phyloP scores from a whole-genome alignment of 2,113 vertebrate genomes.

The Riparia riparia region DNA sequence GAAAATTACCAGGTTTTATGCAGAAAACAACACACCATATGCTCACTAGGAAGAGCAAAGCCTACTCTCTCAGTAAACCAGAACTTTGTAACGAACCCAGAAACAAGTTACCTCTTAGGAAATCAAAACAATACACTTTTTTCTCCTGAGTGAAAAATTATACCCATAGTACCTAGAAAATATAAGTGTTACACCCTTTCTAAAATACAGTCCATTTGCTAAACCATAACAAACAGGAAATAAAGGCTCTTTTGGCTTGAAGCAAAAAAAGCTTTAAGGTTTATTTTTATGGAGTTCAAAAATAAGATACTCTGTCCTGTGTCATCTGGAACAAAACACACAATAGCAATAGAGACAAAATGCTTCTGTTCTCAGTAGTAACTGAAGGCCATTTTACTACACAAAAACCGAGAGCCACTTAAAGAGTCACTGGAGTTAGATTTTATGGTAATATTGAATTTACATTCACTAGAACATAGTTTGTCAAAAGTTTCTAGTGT shows the following conservation, averaged over 20 bases:
- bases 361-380: not conserved
- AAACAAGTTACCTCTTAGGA: not conserved
- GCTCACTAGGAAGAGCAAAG: not conserved
- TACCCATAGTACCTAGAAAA: not conserved
- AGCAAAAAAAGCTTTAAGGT: not conserved
- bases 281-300: not conserved
- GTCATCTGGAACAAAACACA: not conserved
- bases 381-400: not conserved
- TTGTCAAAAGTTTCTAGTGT: not conserved
- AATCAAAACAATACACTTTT: not conserved
- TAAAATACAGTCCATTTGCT: not conserved
- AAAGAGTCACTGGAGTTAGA: not conserved
- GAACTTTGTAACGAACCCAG: not conserved
- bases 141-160: not conserved
- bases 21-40: not conserved
- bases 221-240: not conserved
- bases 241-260: not conserved
- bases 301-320: not conserved
- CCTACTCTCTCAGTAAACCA: not conserved
- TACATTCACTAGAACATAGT: not conserved
- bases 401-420: not conserved
- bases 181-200: not conserved
- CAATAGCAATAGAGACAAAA: not conserved
- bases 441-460: not conserved
- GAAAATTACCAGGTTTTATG: not conserved